A percentile compares a stretch with the other conserved stretches of the same genome.
These are phyloP conservation scores for Andrena minutula DNA, from an alignment of 2,888 invertebrate species.

Conservation along the genomic window DNA sequence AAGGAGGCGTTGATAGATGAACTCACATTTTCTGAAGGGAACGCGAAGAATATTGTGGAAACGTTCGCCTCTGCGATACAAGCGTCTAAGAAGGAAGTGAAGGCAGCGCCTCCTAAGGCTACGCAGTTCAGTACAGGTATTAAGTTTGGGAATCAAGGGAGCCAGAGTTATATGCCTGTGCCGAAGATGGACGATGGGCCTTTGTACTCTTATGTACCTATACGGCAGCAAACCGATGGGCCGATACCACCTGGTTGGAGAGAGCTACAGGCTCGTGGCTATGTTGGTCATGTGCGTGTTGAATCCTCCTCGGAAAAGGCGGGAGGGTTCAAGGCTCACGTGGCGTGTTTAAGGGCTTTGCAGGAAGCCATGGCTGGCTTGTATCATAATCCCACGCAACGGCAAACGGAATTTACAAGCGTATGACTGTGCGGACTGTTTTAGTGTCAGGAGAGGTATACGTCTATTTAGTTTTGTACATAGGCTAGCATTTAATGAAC, in stretches of 20 bases:
- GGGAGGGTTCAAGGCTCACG: constrained; percentile 93
- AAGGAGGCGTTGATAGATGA: constrained; percentile 98
- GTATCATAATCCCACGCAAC: constrained; percentile 85
- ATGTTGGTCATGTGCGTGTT: constrained; percentile 90
- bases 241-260: constrained; percentile 89
- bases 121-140: constrained; percentile 95
- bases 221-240: constrained; percentile 87
- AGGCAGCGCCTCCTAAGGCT: constrained; percentile 85
- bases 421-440: constrained; percentile 52
- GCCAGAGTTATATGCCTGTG: constrained; percentile 88
- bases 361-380: constrained; percentile 95
- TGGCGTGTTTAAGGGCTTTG: constrained; percentile 94
- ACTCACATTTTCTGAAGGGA: constrained; percentile 95
- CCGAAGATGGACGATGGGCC: constrained; percentile 92
- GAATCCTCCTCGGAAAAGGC: constrained; percentile 92
- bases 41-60: constrained; percentile 94
- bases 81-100: constrained; percentile 88
- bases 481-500: constrained; percentile 4
- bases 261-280: constrained; percentile 89
- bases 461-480: constrained; percentile 49
- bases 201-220: constrained; percentile 89
- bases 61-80: constrained; percentile 91
- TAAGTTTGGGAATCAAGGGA: constrained; percentile 90
- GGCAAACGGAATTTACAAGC: constrained; percentile 68
- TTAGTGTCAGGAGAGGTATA: constrained; percentile 20